Evolutionary conservation across 1,140 invertebrate species (phyloP), one percentile per base, ranked within the genome.

Genomic region (Sinonovacula constricta): DNA sequence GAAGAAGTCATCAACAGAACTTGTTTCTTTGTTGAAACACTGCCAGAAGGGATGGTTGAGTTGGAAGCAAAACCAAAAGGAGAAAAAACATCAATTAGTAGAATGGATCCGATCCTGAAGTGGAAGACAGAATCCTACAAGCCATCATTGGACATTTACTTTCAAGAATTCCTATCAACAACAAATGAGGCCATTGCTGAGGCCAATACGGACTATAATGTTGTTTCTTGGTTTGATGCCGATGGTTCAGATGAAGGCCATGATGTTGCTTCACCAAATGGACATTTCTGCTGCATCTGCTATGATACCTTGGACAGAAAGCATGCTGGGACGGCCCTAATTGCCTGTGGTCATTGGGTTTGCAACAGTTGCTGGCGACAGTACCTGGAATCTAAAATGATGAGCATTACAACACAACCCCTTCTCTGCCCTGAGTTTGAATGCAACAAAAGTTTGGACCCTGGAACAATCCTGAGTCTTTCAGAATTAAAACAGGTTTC

Each of bases 301-400:
- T 81, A 83, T 26, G 74, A 70, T 1, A 7, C 31, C 1, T 56
- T 81, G 1, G 60, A 51, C 0, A 63, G 54, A 12, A 54, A 18
- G 33, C 36, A 51, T 3, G 51, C 62, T 2, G 83, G 74, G 3
- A 83, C 83, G 15, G 71, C 79, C 24, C 66, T 87, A 24, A 60
- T 54, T 12, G 24, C 66, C 18, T 87, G 86, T 60, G 74, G 80
- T 28, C 86, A 87, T 60, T 81, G 80, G 79, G 85, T 87, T 60
- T 87, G 86, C 75, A 71, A 85, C 66, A 34, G n/a, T 0, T 87
- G 86, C 62, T 87, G 83, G 86, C 67, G 62, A 34, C 60, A 74
- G 2, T 83, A 87, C 65, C 49, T 83, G 18, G 33, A 51, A n/a
- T 56, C 66, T 1, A 31, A 67, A 57, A 65, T 74, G 39, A 10